Percentiles rank a stretch among this genome's conserved stretches.
Evolutionary conservation across 2,113 vertebrate genomes (phyloP).

Genomic region (Pristiophorus japonicus): DNA sequence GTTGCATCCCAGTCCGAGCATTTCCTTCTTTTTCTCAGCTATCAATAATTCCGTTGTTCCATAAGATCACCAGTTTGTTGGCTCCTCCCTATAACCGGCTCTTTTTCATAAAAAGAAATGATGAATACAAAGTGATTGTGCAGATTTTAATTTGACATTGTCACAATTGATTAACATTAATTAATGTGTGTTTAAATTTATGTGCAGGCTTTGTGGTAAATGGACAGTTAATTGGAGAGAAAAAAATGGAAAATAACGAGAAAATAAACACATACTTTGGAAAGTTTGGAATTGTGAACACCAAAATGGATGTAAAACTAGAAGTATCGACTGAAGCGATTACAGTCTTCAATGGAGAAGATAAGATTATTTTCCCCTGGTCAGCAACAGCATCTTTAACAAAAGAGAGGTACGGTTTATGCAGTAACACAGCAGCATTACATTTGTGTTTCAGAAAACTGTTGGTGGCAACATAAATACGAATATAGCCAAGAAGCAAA

Average conservation of each 20-base stretch:
- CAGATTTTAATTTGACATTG: neutral
- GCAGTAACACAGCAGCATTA: neutral
- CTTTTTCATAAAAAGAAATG: neutral
- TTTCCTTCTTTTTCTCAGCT: neutral
- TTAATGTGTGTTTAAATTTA: conserved; percentile 33
- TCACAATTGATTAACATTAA: conserved; percentile 2
- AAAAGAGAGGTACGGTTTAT: conserved; percentile 60
- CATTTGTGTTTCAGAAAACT: neutral
- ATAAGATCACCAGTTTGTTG: neutral
- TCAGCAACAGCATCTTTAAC: conserved; percentile 60
- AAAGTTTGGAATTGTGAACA: conserved; percentile 73
- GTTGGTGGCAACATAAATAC: neutral
- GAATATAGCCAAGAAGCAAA: neutral
- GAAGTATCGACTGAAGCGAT: conserved; percentile 72
- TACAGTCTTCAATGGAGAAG: conserved; percentile 57
- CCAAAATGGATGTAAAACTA: conserved; percentile 59
- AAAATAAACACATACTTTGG: conserved; percentile 77
- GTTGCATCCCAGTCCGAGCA: neutral
- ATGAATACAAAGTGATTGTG: no score
- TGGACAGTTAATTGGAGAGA: conserved; percentile 81
- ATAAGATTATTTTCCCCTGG: conserved; percentile 64
- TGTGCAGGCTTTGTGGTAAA: conserved; percentile 72
- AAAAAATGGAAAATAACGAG: conserved; percentile 53
- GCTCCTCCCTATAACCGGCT: neutral
- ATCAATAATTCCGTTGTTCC: neutral